Evolutionary conservation across 2,113 vertebrate genomes (phyloP).

Genomic region (Odontophorus gujanensis): DNA sequence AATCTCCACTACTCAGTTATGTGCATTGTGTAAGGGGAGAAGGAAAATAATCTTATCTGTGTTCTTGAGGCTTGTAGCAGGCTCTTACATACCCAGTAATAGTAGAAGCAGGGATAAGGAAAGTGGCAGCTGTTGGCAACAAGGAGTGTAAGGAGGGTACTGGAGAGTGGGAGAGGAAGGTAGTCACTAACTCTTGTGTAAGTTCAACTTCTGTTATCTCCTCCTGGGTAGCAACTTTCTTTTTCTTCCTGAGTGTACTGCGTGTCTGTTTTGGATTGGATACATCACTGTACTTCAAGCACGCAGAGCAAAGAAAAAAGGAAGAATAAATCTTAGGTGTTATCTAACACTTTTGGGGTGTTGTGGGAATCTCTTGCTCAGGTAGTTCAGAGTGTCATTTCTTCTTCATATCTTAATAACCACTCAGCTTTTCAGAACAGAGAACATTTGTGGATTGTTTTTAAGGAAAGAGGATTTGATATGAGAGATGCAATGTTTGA

Average conservation of each 20-base stretch:
- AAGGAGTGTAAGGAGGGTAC: background rate
- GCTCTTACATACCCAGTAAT: background rate
- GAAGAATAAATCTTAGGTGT: background rate
- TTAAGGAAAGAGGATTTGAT: background rate
- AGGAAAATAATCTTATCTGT: background rate
- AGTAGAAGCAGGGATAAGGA: background rate
- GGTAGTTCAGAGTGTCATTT: background rate
- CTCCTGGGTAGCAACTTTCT: background rate
- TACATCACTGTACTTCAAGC: background rate
- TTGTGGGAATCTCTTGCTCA: background rate
- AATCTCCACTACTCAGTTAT: background rate
- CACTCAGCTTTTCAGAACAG: background rate
- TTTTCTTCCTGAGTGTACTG: background rate
- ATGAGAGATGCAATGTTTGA: background rate
- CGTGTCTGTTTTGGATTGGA: background rate
- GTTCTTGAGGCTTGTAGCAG: background rate
- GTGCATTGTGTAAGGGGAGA: background rate
- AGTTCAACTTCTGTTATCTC: background rate
- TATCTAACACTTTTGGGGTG: background rate
- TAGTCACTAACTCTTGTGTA: background rate
- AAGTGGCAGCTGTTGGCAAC: background rate
- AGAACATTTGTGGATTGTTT: background rate
- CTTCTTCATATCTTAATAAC: background rate
- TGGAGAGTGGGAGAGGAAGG: fast-evolving
- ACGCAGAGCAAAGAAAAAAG: background rate